Evolutionary conservation across 2,113 vertebrate genomes (phyloP), one percentile per base, ranked within the genome.

Genomic region (Dryoscopus gambensis): DNA sequence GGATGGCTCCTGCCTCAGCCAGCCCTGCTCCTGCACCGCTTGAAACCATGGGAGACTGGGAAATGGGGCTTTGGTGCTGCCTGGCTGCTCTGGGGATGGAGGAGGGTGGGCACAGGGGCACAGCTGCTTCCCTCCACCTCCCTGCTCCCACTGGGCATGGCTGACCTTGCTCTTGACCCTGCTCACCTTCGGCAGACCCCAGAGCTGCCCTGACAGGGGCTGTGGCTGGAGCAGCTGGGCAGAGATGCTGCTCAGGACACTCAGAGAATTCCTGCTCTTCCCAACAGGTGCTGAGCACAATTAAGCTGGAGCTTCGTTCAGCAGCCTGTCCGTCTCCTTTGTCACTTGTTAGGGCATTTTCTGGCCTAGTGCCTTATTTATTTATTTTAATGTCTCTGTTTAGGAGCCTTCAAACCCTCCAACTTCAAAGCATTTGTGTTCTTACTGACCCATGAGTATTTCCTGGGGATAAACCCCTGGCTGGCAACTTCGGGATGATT

Each of bases 341-440:
- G 44, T 20, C 69, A 71, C 22, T 40, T 33, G 13, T 50, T 42
- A 55, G 64, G 44, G 35, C 31, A 64, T 64, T 86, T 90, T 13
- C 44, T 79, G 37, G 30, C 22, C 9, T 15, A 42, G 44, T 20
- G 35, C 30, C 24, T 27, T 11, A 53, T 70, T 42, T 46, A 23
- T 80, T 85, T 83, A 30, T 83, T 91, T 74, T 57, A 49, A 25
- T 28, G 2, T 21, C 50, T 80, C 33, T 60, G 55, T 70, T 85
- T 30, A 59, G 49, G 63, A 83, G 75, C 50, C 27, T 78, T 77
- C 64, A 60, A 92, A 70, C 49, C 47, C 52, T 86, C 39, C 53
- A 76, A n/a, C 74, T 90, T 96, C 57, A 91, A 96, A 95, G 84
- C n/a, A 8, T 73, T 87, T 78, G 23, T 93, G 33, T 62, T 94